Percentiles rank a stretch among this genome's conserved stretches.
phyloP scores from a whole-genome alignment of 2,888 invertebrate genomes.

The Xylota sylvarum region DNA sequence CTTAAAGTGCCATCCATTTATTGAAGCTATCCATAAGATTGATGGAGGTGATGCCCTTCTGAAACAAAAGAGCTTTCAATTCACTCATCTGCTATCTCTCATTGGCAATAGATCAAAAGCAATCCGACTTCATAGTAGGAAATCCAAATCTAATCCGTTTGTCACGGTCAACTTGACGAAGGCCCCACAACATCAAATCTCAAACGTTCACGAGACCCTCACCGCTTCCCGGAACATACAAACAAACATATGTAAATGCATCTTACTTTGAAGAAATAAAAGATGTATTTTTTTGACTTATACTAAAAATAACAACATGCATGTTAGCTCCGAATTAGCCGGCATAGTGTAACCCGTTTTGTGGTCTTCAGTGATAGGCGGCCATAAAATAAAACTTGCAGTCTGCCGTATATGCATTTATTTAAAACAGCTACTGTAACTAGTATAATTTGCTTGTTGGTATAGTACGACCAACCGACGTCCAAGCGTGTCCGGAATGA shows the following conservation, averaged over 20 bases:
- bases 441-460: not conserved
- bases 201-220: not conserved
- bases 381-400: not conserved
- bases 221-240: not conserved
- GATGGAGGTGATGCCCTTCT: too few relatives aligned
- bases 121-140: not conserved
- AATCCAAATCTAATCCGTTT: not conserved
- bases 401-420: not conserved
- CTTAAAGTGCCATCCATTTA: too few relatives aligned
- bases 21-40: too few relatives aligned
- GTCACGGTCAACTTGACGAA: not conserved
- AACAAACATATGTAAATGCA: too few relatives aligned
- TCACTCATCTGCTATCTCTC: not conserved
- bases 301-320: too few relatives aligned
- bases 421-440: not conserved
- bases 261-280: not conserved
- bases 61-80: too few relatives aligned
- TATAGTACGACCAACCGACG: not conserved
- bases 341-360: conserved; percentile 11
- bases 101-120: not conserved
- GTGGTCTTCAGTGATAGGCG: not conserved
- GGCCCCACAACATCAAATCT: not conserved
- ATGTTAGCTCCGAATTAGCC: not conserved
- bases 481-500: not conserved
- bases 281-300: not conserved